Percentiles rank a stretch among this genome's conserved stretches.
Evolutionary conservation across 2,888 invertebrate genomes (phyloP).

Genomic region (Zele albiditarsus): DNA sequence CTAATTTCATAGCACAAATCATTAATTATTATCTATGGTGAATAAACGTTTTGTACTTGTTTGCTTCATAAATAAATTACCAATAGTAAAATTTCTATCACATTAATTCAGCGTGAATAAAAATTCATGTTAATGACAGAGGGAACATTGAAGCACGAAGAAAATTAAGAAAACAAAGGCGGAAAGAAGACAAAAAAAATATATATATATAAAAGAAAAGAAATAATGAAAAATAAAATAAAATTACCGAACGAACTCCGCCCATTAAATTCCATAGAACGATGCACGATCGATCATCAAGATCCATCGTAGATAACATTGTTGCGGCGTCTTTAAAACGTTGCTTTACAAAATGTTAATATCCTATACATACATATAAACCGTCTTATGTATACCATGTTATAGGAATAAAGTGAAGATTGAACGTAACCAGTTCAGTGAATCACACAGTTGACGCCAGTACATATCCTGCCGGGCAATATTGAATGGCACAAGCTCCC

Average conservation of each 20-base stretch:
- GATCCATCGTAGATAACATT: constrained; percentile 40
- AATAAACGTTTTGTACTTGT: too few species aligned
- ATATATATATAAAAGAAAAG: background rate
- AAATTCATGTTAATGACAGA: constrained; percentile 30
- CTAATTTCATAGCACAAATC: background rate
- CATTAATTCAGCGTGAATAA: constrained; percentile 35
- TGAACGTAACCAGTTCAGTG: constrained; percentile 34
- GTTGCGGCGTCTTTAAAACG: constrained; percentile 29
- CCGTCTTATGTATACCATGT: background rate
- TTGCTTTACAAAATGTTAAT: constrained; percentile 14
- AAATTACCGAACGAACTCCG: constrained; percentile 31
- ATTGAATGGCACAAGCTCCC: constrained; percentile 28
- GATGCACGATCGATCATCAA: constrained; percentile 37
- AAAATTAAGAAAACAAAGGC: constrained; percentile 3
- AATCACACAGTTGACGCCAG: constrained; percentile 31
- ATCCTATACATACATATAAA: background rate
- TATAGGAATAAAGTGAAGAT: constrained; percentile 3
- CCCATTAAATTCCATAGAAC: constrained; percentile 37
- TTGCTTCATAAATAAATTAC: background rate
- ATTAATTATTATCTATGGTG: background rate
- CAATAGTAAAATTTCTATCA: background rate
- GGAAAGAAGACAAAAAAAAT: background rate
- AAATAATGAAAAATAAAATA: constrained; percentile 15
- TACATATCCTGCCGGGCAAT: constrained; percentile 12
- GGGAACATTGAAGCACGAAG: background rate